Evolutionary conservation across 2,797 vertebrate species (phyloP).

Genomic region (Iguana delicatissima): DNA sequence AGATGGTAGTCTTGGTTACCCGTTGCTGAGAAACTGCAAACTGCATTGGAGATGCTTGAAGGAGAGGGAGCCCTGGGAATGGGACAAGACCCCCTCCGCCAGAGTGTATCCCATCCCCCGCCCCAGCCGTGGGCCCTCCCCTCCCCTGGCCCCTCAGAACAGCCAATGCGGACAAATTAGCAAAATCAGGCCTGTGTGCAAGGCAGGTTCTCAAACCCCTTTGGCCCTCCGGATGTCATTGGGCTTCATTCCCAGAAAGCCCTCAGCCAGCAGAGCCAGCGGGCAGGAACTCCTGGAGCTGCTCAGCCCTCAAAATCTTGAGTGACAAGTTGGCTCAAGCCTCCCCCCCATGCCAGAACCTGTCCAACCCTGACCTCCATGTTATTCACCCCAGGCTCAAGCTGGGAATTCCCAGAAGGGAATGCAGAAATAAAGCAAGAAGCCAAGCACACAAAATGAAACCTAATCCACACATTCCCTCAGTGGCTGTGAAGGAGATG

Average conservation of each 20-base stretch:
- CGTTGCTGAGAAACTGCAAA: conserved; percentile 40
- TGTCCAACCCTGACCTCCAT: neutral
- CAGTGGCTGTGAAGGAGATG: too few relatives aligned
- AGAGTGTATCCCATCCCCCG: neutral
- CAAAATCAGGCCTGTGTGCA: too few relatives aligned
- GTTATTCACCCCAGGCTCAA: neutral
- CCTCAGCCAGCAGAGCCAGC: too few relatives aligned
- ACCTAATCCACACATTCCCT: neutral
- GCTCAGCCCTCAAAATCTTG: too few relatives aligned
- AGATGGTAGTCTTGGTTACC: conserved; percentile 40
- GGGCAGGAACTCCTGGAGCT: too few relatives aligned
- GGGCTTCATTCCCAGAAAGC: too few relatives aligned
- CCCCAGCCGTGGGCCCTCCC: neutral
- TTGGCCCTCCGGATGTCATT: too few relatives aligned
- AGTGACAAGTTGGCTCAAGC: too few relatives aligned
- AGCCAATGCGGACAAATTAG: neutral
- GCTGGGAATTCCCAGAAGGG: neutral
- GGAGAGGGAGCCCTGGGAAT: neutral
- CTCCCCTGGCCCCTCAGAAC: neutral
- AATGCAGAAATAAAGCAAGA: neutral
- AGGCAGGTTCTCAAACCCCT: too few relatives aligned
- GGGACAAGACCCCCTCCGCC: neutral
- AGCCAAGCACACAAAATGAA: neutral
- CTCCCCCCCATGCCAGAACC: neutral
- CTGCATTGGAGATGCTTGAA: conserved; percentile 12